Percentiles rank a stretch among this genome's conserved stretches.
phyloP scores from a whole-genome alignment of 2,797 vertebrate genomes.

The Mallotus villosus region DNA sequence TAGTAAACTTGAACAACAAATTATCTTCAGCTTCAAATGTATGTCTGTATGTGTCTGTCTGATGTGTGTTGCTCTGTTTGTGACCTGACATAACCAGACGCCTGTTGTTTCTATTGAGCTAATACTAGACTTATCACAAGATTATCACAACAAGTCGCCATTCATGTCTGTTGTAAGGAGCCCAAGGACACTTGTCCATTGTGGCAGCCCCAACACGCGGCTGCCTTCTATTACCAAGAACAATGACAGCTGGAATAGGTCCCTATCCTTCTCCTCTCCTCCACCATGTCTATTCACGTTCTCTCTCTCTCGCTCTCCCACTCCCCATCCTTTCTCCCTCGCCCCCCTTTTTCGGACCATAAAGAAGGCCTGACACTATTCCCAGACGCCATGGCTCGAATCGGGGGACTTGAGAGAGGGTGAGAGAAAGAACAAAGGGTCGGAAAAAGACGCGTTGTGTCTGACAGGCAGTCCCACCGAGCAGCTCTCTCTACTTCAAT shows the following conservation, averaged over 20 bases:
- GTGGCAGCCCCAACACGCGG: conserved; percentile 47
- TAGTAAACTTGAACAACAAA: too few species aligned
- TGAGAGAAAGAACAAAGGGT: conserved; percentile 7
- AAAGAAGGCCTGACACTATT: neutral
- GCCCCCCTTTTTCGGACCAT: neutral
- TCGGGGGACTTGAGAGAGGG: neutral
- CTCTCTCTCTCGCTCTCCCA: too few species aligned
- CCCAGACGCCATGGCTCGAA: neutral
- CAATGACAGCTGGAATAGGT: conserved; percentile 59
- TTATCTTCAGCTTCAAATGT: too few species aligned
- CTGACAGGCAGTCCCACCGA: conserved; percentile 21
- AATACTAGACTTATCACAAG: conserved; percentile 67
- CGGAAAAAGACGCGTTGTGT: neutral
- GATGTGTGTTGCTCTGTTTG: conserved; percentile 37
- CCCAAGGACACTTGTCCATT: conserved; percentile 85
- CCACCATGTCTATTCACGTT: neutral
- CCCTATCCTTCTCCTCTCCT: neutral
- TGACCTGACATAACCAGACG: conserved; percentile 52
- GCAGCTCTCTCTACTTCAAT: conserved; percentile 26
- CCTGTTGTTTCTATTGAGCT: conserved; percentile 46
- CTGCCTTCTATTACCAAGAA: conserved; percentile 82
- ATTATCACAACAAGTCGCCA: conserved; percentile 61
- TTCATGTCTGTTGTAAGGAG: conserved; percentile 78
- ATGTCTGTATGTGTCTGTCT: neutral
- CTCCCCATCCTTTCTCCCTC: conserved; percentile 27